Base-by-base conservation (phyloP, 2,888 invertebrate species). In the Anthophora plumipes region DNA sequence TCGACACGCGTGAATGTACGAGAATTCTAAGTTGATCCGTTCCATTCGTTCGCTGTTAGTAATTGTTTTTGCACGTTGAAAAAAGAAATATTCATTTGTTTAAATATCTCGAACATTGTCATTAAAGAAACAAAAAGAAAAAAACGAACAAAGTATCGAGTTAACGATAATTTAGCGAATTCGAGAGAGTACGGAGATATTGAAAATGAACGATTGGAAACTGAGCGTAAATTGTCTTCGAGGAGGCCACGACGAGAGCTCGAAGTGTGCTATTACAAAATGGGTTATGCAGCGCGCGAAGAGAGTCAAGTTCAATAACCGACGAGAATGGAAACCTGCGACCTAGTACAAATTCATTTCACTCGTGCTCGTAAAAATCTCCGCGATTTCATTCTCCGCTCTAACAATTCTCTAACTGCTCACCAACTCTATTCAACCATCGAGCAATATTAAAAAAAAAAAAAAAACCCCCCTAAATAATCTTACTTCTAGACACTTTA, bases 261-360 rank as follows among this genome's bases (percentile, higher is more conserved):
- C 90, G 91, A 92, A 93, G 92, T 92, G 92, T 92, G 92, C 92
- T 93, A 90, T 93, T 93, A 93, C 92, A 93, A 93, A 93, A 93
- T 93, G 90, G 93, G 93, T 93, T 93, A 93, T 90, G 93, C 92
- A 91, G 91, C 91, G 90, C 91, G 89, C 90, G 89, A 91, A 91
- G 92, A 91, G 84, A 92, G 91, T 90, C 84, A 90, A 87, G 93
- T 92, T 93, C 92, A 91, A 91, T 89, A 91, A 92, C 92, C 71
- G 77, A 48, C 70, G 67, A 68, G 60, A 70, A 78, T 82, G 78
- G 81, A 82, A 80, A 82, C 59, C 69, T 82, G 77, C 73, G 73
- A 69, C 68, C 80, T 80, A 80, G 72, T 68, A 73, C 78, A 78
- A 78, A 80, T 73, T 73, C 78, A 80, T 80, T 78, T 80, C 80